These are phyloP conservation scores for Halyomorpha halys DNA, from an alignment of 1,140 invertebrate species.

Conservation along the genomic window DNA sequence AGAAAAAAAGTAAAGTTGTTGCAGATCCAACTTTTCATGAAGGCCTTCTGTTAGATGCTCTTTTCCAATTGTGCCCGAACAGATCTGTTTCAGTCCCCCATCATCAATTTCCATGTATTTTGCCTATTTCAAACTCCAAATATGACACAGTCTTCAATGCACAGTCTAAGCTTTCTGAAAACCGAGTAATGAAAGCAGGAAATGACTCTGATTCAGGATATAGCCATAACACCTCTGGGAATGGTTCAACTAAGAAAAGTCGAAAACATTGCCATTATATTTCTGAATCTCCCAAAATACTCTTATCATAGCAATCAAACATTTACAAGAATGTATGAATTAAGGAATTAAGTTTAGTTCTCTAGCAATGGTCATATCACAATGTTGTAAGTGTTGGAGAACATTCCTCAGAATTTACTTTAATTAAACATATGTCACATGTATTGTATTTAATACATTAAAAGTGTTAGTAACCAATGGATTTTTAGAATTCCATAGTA, in stretches of 20 bases:
- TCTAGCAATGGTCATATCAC: too few relatives aligned
- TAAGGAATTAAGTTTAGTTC: too few relatives aligned
- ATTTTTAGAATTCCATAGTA: too few relatives aligned
- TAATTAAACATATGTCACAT: too few relatives aligned
- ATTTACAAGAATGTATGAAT: too few relatives aligned
- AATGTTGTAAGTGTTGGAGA: too few relatives aligned
- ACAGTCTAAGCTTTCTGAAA: constrained; percentile 25
- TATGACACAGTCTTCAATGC: neutral
- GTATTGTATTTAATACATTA: too few relatives aligned
- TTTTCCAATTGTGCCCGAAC: constrained; percentile 47
- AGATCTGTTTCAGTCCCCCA: constrained; percentile 31
- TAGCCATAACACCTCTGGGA: constrained; percentile 49
- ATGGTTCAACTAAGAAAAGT: constrained; percentile 14
- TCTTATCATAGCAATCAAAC: constrained; percentile 2
- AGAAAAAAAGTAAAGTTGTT: constrained; percentile 39
- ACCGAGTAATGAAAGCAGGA: constrained; percentile 30
- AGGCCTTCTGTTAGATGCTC: constrained; percentile 52
- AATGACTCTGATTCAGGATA: constrained; percentile 55
- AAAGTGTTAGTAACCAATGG: too few relatives aligned
- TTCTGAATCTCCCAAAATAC: constrained; percentile 1
- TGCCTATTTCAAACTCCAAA: constrained; percentile 38
- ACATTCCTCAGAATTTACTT: too few relatives aligned
- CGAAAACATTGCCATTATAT: neutral
- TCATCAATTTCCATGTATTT: constrained; percentile 36
- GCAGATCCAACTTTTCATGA: constrained; percentile 46